Base-by-base conservation (phyloP, 1,140 invertebrate species). In the Brachionus asplanchnoidis region DNA sequence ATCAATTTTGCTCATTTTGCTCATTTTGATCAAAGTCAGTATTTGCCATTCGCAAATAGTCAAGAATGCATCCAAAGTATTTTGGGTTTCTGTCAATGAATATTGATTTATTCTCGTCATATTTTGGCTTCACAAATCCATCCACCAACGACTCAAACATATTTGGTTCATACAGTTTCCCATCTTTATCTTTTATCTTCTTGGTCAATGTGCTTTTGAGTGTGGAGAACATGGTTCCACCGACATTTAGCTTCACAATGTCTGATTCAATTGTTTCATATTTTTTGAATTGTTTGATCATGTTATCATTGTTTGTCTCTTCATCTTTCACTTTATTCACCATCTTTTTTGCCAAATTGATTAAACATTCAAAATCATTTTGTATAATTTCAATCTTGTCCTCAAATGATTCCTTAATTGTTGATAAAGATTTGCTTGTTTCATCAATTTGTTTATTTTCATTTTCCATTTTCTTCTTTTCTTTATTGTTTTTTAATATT, bases 1-100 rank as follows among this genome's bases (percentile, higher is more conserved):
- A n/a, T n/a, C n/a, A n/a, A n/a, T n/a, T n/a, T n/a, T n/a, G n/a
- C n/a, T n/a, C n/a, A n/a, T n/a, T n/a, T n/a, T n/a, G n/a, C n/a
- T n/a, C n/a, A n/a, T n/a, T n/a, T n/a, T n/a, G n/a, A n/a, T 80
- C 77, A 50, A 11, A 26, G 6, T 77, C 73, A 50, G 73, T 77
- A 23, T 77, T 77, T 20, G 32, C 50, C 28, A 60, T 60, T 20
- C 77, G 11, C 17, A 80, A 20, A 80, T 80, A 80, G 28, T 80
- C 53, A n/a, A 80, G 32, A 20, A 80, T 80, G 17, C 42, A 53
- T 8, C 2, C 44, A 65, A 80, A 80, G 17, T 60, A 65, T 60
- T 36, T 60, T 23, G 50, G 32, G 40, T 80, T 60, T 50, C 77
- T 46, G 11, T 80, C 77, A 40, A 80, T 40, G 17, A 80, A 80